Evolutionary conservation across 2,797 vertebrate species (phyloP).

Genomic region (Lerista edwardsae): DNA sequence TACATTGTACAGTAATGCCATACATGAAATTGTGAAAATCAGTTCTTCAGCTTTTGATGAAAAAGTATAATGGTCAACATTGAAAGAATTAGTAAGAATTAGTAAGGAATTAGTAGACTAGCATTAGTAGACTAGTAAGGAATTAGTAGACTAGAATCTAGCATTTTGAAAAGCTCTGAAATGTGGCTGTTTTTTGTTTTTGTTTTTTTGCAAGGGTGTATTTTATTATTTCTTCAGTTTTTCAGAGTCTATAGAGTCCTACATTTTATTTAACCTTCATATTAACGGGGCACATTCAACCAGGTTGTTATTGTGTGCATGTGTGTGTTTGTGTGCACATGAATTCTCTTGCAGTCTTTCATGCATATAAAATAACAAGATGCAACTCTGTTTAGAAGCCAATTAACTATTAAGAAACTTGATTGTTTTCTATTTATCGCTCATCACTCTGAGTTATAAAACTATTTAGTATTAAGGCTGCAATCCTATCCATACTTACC

Average conservation of each 20-base stretch:
- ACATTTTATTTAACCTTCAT: too few species aligned
- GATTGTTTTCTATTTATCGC: not conserved
- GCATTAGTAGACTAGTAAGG: too few species aligned
- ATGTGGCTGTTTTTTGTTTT: too few species aligned
- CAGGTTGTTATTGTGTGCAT: not conserved
- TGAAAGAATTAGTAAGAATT: too few species aligned
- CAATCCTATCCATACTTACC: too few species aligned
- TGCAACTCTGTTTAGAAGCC: constrained; percentile 22
- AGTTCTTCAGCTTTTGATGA: not conserved
- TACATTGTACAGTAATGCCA: too few species aligned
- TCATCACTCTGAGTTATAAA: constrained; percentile 8
- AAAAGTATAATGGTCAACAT: not conserved
- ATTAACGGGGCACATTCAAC: not conserved
- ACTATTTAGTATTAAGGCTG: not conserved
- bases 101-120: too few species aligned
- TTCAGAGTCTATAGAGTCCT: not conserved
- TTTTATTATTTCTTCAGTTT: not conserved
- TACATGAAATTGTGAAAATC: not conserved
- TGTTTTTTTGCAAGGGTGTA: too few species aligned
- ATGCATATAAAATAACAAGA: not conserved
- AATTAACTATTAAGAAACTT: not conserved
- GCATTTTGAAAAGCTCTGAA: not conserved
- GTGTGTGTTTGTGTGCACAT: not conserved
- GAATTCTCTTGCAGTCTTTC: not conserved
- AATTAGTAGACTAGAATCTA: not conserved